Conservation (phyloP, 2,888 invertebrate genomes). For the Abscondita cerata region DNA sequence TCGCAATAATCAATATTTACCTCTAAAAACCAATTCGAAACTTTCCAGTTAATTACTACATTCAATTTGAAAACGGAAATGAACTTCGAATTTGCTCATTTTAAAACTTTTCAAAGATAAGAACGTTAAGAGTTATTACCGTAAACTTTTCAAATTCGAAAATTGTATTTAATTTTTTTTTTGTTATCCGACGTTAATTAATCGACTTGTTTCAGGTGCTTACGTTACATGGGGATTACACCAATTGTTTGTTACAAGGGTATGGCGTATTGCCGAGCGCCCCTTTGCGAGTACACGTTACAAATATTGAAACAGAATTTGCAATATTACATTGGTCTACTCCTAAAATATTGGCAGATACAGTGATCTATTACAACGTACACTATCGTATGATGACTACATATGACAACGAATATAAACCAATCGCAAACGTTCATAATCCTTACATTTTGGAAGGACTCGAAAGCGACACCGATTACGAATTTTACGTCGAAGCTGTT, state of each 20-base stretch:
- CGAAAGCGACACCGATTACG: slow-evolving; percentile 77
- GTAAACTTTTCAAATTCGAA: neutral
- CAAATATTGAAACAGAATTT: slow-evolving; percentile 77
- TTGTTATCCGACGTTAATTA: neutral
- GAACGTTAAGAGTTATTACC: neutral
- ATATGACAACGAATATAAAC: slow-evolving; percentile 57
- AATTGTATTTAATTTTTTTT: neutral
- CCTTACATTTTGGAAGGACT: slow-evolving; percentile 79
- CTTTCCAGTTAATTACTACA: neutral
- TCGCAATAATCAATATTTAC: neutral
- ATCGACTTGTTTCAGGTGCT: slow-evolving; percentile 63
- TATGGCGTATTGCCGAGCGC: slow-evolving; percentile 82
- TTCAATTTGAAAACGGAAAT: neutral
- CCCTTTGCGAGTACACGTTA: slow-evolving; percentile 72
- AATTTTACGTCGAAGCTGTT: slow-evolving; percentile 79
- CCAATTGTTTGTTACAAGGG: slow-evolving; percentile 82
- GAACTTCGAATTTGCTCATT: neutral
- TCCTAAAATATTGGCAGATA: slow-evolving; percentile 74
- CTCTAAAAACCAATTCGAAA: neutral
- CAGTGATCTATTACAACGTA: slow-evolving; percentile 64
- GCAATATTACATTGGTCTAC: slow-evolving; percentile 81
- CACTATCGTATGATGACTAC: slow-evolving; percentile 55
- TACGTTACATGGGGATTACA: slow-evolving; percentile 82
- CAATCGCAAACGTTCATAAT: slow-evolving; percentile 62
- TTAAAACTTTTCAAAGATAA: neutral